Evolutionary conservation across 2,113 vertebrate species (phyloP), one percentile per base, ranked within the genome.

Genomic region (Lepus timidus): DNA sequence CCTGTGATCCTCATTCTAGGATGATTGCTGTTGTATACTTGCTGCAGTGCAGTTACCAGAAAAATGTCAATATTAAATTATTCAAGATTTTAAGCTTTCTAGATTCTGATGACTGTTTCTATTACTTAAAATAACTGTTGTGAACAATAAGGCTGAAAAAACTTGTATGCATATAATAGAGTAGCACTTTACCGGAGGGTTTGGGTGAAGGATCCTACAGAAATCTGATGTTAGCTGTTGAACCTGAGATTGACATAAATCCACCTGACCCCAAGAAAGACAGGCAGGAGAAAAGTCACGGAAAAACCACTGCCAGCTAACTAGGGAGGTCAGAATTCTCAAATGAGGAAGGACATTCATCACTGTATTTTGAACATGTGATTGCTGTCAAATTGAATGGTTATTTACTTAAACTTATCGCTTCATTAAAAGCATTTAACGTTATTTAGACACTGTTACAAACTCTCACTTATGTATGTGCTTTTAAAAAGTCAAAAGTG

Each of bases 401-500:
- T 3, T 2, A 39, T 65, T 92, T 80, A 70, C 83, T 88, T 62
- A 84, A 70, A 81, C 68, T 71, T 84, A 78, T 73, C 52, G 29
- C 33, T 75, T 86, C 52, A 70, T 81, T 44, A 85, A 90, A 90
- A 79, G 27, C 51, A 62, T 55, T 74, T 62, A 91, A 64, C 44
- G 70, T 4, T 14, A 74, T 81, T 78, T 88, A 64, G 29, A 14
- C 7, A 25, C 51, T 78, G 79, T 31, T 20, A 90, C 20, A 11
- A n/a, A 85, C 2, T 65, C 80, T 88, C 84, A 1, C 58, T 79
- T 58, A 76, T 0, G 0, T 36, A 25, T n/a, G 9, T n/a, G 9
- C 71, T 52, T 91, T 93, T 83, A n/a, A 88, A 95, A 95, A 94
- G 36, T 61, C 88, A 90, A 75, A 83, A 75, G 29, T 84, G n/a